Conservation (phyloP, 1,140 invertebrate genomes). For the Scylla paramamosain region DNA sequence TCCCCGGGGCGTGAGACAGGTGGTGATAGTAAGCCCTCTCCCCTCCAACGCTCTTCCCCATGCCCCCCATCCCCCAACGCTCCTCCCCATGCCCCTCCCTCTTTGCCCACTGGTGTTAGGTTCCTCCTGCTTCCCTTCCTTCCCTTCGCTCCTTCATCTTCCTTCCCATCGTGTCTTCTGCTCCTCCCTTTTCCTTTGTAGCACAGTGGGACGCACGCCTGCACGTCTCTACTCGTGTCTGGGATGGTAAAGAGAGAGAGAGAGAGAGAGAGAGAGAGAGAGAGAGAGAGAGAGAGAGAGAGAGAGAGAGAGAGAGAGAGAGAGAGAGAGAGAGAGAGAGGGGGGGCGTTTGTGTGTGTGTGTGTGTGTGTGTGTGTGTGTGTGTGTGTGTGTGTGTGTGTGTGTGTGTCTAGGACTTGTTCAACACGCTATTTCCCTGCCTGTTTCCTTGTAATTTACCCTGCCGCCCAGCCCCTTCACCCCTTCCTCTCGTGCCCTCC, state of each 20-base stretch:
- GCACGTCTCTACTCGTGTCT: background rate
- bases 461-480: too few relatives aligned
- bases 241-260: background rate
- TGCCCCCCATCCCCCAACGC: too few relatives aligned
- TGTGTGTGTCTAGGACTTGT: background rate
- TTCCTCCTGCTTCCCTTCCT: background rate
- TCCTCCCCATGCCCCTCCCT: too few relatives aligned
- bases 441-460: background rate
- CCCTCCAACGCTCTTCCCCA: too few relatives aligned
- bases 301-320: too few relatives aligned
- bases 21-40: too few relatives aligned
- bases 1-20: too few relatives aligned
- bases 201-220: background rate
- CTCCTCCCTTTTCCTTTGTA: background rate
- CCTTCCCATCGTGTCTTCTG: too few relatives aligned
- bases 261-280: background rate
- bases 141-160: background rate
- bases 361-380: conserved; percentile 48
- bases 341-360: too few relatives aligned
- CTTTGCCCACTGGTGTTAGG: background rate
- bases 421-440: background rate
- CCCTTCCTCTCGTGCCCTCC: background rate
- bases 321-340: background rate
- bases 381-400: conserved; percentile 61
- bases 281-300: background rate